Evolutionary conservation across 2,888 invertebrate genomes (phyloP).

Genomic region (Zonitis immaculata): DNA sequence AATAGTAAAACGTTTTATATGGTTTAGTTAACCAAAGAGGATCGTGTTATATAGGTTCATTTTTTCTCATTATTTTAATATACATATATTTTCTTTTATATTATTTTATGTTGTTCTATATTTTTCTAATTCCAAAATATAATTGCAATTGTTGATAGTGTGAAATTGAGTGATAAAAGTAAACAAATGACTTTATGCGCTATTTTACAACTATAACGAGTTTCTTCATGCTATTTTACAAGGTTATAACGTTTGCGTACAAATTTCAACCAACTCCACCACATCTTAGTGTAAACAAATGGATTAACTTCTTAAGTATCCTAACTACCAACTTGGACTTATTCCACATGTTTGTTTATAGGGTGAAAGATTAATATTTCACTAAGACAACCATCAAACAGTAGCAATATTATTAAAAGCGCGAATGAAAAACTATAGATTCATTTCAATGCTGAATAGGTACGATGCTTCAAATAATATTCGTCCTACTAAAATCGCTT

Average conservation of each 20-base stretch:
- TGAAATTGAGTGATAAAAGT: slow-evolving; percentile 9
- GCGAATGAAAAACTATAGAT: no score
- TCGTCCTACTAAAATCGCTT: no score
- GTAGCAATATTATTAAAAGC: no score
- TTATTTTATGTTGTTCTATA: background rate
- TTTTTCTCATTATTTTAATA: background rate
- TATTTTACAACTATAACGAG: slow-evolving; percentile 9
- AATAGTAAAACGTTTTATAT: background rate
- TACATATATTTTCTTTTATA: no score
- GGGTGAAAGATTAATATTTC: slow-evolving; percentile 10
- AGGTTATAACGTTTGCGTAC: slow-evolving; percentile 14
- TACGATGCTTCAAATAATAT: no score
- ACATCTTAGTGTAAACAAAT: slow-evolving; percentile 19
- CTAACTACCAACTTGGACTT: slow-evolving; percentile 12
- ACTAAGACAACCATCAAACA: slow-evolving; percentile 13
- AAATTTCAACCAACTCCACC: slow-evolving; percentile 15
- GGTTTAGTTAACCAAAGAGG: no score
- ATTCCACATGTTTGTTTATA: slow-evolving; percentile 14
- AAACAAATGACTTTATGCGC: slow-evolving; percentile 9
- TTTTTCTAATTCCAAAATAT: background rate
- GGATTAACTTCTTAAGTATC: slow-evolving; percentile 21
- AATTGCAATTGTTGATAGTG: background rate
- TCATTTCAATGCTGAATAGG: no score
- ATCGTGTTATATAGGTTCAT: background rate
- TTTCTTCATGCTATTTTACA: slow-evolving; percentile 7